phyloP scores from a whole-genome alignment of 2,888 invertebrate species.

The Pyralis farinalis region DNA sequence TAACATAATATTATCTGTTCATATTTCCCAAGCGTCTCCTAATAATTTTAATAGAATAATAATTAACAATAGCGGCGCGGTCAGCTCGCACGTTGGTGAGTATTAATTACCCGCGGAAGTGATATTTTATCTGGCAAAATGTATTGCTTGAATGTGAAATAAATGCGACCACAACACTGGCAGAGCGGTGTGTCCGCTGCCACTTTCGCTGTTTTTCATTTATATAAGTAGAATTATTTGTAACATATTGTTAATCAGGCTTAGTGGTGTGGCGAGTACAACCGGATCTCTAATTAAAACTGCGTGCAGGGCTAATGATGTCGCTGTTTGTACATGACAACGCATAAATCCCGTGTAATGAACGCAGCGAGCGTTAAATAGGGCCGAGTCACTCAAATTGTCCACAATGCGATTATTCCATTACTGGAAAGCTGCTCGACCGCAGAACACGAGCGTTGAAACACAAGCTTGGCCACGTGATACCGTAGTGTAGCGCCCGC shows the following conservation, averaged over 20 bases:
- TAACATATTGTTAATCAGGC: conserved; percentile 18
- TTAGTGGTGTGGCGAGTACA: conserved; percentile 14
- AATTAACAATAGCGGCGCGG: conserved; percentile 44
- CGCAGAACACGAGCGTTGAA: conserved; percentile 35
- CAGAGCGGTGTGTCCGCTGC: conserved; percentile 28
- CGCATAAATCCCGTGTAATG: conserved; percentile 73
- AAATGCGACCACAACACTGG: conserved; percentile 42
- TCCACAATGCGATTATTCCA: conserved; percentile 75
- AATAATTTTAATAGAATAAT: conserved; percentile 61
- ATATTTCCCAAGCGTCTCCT: conserved; percentile 52
- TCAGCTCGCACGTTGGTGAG: conserved; percentile 48
- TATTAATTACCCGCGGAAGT: conserved; percentile 63
- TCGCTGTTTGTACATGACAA: conserved; percentile 64
- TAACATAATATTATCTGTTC: conserved; percentile 36
- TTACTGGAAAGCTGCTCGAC: conserved; percentile 53
- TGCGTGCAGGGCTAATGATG: conserved; percentile 63
- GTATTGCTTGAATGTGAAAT: conserved; percentile 47
- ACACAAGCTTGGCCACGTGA: conserved; percentile 26
- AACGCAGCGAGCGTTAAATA: conserved; percentile 70
- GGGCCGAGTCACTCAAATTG: conserved; percentile 69
- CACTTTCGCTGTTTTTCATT: conserved; percentile 28
- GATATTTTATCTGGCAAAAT: conserved; percentile 58
- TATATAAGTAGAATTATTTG: conserved; percentile 15
- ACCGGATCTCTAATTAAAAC: conserved; percentile 68
- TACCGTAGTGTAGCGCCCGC: not conserved